These are phyloP conservation scores for Smittia aterrima DNA, from an alignment of 2,888 invertebrate species.

Conservation along the genomic window DNA sequence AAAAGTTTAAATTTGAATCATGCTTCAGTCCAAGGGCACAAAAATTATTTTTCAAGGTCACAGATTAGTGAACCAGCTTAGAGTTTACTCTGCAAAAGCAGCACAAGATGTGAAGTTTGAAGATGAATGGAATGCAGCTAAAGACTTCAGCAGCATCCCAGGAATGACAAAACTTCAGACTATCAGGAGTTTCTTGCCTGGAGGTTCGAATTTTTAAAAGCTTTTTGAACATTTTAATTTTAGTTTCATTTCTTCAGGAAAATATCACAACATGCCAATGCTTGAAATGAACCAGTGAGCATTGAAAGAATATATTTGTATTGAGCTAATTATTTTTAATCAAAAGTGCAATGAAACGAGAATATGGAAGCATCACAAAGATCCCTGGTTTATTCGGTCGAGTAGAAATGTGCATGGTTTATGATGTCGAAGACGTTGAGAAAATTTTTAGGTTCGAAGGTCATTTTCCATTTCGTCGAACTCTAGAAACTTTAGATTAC, in stretches of 20 bases:
- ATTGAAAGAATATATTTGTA: too few species aligned
- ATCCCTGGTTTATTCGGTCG: conserved; percentile 52
- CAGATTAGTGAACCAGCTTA: too few species aligned
- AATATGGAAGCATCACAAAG: conserved; percentile 48
- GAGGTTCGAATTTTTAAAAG: background rate
- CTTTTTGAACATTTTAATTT: background rate
- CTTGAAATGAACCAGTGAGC: too few species aligned
- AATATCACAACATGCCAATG: too few species aligned
- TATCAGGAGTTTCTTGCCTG: background rate
- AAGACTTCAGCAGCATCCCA: background rate
- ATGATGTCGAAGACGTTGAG: conserved; percentile 56
- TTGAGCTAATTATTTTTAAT: too few species aligned
- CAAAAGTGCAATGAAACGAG: conserved; percentile 38
- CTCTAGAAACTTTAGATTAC: conserved; percentile 36
- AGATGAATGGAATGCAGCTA: background rate
- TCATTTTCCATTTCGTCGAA: conserved; percentile 29
- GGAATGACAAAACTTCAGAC: background rate
- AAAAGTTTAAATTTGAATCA: too few species aligned
- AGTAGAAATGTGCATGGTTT: conserved; percentile 52
- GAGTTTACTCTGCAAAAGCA: too few species aligned
- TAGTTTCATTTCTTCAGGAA: background rate
- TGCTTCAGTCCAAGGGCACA: too few species aligned
- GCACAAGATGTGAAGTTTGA: background rate
- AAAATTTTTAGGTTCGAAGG: conserved; percentile 46
- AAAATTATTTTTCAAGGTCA: too few species aligned